Conservation (phyloP, 2,888 invertebrate genomes). For the Parnassius orleans region DNA sequence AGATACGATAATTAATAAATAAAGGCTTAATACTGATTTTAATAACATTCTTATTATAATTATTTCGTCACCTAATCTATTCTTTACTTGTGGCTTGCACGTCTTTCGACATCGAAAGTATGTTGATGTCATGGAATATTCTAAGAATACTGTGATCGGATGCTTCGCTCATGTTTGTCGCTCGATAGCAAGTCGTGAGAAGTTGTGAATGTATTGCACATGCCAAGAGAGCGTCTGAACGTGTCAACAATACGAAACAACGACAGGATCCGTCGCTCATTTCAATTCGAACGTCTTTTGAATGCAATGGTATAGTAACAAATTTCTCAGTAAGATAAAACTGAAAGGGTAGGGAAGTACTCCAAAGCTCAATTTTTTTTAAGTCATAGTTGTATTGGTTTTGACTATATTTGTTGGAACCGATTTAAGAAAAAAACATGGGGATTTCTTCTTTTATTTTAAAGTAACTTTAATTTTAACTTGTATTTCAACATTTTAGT, state of each 20-base stretch:
- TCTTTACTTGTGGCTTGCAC: neutral
- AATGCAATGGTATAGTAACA: conserved; percentile 28
- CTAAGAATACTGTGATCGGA: conserved; percentile 37
- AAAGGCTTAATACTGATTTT: neutral
- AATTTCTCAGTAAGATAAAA: conserved; percentile 27
- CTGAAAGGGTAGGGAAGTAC: conserved; percentile 5
- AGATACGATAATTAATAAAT: too few relatives aligned
- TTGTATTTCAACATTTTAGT: too few relatives aligned
- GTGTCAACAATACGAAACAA: conserved; percentile 27
- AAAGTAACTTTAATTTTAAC: too few relatives aligned
- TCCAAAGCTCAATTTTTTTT: conserved; percentile 1
- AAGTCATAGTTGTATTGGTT: too few relatives aligned
- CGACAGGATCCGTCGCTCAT: conserved; percentile 27
- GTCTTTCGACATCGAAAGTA: conserved; percentile 18
- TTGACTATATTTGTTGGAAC: too few relatives aligned
- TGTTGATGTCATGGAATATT: conserved; percentile 32
- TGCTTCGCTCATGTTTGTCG: conserved; percentile 15
- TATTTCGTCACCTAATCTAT: neutral
- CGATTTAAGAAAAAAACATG: too few relatives aligned
- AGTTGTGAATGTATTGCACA: conserved; percentile 27
- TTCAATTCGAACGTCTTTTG: conserved; percentile 29
- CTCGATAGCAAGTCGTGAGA: conserved; percentile 30
- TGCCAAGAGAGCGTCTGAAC: conserved; percentile 29
- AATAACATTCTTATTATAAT: neutral
- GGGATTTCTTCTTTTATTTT: too few relatives aligned